These are phyloP conservation scores for Rhodophaea formosa DNA, from an alignment of 2,888 invertebrate species.

Conservation along the genomic window DNA sequence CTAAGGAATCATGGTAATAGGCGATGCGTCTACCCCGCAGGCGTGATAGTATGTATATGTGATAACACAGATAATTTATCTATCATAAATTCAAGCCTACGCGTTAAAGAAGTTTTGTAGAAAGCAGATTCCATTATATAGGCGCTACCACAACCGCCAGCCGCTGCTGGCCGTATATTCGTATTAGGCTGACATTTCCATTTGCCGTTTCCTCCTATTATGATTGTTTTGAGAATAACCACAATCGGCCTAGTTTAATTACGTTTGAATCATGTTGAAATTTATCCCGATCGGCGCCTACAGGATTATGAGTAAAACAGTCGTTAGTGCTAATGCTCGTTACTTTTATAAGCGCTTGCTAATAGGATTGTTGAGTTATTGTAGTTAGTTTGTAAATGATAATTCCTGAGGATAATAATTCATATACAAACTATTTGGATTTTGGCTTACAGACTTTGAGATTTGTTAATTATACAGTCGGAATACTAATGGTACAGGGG, in stretches of 20 bases:
- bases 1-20: no score
- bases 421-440: no score
- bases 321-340: slow-evolving; percentile 22
- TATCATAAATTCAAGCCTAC: no score
- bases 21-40: no score
- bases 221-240: slow-evolving; percentile 39
- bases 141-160: no score
- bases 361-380: slow-evolving; percentile 22
- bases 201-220: slow-evolving; percentile 41
- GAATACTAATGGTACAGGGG: no score
- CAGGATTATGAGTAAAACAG: slow-evolving; percentile 21
- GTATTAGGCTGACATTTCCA: slow-evolving; percentile 50
- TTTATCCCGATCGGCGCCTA: slow-evolving; percentile 1
- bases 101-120: no score
- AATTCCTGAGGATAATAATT: no score
- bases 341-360: slow-evolving; percentile 25
- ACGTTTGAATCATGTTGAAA: slow-evolving; percentile 25
- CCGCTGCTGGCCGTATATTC: slow-evolving; percentile 36
- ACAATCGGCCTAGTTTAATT: slow-evolving; percentile 29
- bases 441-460: not conserved
- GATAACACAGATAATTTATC: no score
- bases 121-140: no score
- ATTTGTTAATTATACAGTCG: not conserved
- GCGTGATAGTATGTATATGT: no score
- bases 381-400: not conserved